These are phyloP conservation scores for Crax fasciolata DNA, from an alignment of 2,797 vertebrate species.

Conservation along the genomic window DNA sequence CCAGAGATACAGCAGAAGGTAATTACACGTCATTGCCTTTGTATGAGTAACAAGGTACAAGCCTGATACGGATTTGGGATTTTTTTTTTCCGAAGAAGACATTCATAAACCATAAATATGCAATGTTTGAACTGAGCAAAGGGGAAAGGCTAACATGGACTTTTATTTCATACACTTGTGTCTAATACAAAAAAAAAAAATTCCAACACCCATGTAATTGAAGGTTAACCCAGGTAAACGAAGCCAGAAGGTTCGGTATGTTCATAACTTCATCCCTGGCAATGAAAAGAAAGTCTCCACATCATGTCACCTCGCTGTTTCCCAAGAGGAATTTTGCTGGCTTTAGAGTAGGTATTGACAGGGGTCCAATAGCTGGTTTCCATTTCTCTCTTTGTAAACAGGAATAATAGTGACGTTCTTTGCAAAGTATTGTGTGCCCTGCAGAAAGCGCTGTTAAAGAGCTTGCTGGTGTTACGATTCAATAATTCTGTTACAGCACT, in stretches of 20 bases:
- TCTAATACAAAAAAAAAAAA: not conserved
- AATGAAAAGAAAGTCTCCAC: not conserved
- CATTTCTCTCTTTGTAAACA: not conserved
- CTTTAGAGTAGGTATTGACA: not conserved
- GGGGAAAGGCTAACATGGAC: not conserved
- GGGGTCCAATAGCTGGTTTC: not conserved
- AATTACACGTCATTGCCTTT: slow-evolving; percentile 12
- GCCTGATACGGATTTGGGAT: not conserved
- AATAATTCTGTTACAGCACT: not conserved
- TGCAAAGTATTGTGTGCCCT: not conserved
- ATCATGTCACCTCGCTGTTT: not conserved
- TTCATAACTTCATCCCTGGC: not conserved
- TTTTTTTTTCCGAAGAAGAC: not conserved
- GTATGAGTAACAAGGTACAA: not conserved
- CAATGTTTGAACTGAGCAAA: not conserved
- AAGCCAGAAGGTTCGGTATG: not conserved
- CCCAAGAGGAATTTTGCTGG: not conserved
- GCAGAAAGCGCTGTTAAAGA: not conserved
- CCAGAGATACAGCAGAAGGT: not conserved
- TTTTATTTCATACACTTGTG: not conserved
- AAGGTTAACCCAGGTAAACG: not conserved
- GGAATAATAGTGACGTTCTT: not conserved
- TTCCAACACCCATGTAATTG: not conserved
- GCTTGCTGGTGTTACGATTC: not conserved
- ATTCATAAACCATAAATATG: slow-evolving; percentile 29